Evolutionary conservation across 2,888 invertebrate genomes (phyloP).

Genomic region (Sminthurinus aureus): DNA sequence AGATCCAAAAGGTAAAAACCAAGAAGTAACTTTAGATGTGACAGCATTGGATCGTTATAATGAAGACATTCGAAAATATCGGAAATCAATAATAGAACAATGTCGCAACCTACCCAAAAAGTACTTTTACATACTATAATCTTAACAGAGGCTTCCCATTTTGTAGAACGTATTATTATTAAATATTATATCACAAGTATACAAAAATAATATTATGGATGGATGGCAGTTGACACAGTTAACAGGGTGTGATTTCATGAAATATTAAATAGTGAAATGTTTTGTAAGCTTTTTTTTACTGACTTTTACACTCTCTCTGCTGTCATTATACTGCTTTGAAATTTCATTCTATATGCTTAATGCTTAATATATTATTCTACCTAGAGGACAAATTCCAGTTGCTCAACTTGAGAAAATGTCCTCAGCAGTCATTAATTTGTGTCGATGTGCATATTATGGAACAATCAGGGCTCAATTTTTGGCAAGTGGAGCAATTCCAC

Average conservation of each 20-base stretch:
- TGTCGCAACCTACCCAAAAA: constrained; percentile 45
- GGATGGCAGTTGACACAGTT: too few relatives aligned
- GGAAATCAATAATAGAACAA: constrained; percentile 47
- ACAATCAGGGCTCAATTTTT: constrained; percentile 50
- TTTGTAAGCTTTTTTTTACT: too few relatives aligned
- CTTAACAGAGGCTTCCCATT: background rate
- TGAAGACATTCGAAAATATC: constrained; percentile 51
- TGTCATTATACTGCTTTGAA: too few relatives aligned
- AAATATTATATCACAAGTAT: too few relatives aligned
- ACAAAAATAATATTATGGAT: too few relatives aligned
- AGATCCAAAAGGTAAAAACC: constrained; percentile 3
- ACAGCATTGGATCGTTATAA: constrained; percentile 56
- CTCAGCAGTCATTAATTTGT: constrained; percentile 26
- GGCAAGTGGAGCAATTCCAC: constrained; percentile 45
- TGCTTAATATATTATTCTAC: background rate
- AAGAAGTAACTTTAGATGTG: constrained; percentile 45
- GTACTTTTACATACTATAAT: constrained; percentile 20
- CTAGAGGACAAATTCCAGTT: background rate
- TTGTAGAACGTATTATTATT: too few relatives aligned
- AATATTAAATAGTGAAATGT: too few relatives aligned
- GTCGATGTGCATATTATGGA: constrained; percentile 50
- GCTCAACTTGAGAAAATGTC: constrained; percentile 16
- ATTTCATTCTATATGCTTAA: background rate
- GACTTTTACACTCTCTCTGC: too few relatives aligned
- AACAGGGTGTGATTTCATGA: too few relatives aligned